Base-by-base conservation (phyloP, 2,113 vertebrate species). In the Scomber scombrus region DNA sequence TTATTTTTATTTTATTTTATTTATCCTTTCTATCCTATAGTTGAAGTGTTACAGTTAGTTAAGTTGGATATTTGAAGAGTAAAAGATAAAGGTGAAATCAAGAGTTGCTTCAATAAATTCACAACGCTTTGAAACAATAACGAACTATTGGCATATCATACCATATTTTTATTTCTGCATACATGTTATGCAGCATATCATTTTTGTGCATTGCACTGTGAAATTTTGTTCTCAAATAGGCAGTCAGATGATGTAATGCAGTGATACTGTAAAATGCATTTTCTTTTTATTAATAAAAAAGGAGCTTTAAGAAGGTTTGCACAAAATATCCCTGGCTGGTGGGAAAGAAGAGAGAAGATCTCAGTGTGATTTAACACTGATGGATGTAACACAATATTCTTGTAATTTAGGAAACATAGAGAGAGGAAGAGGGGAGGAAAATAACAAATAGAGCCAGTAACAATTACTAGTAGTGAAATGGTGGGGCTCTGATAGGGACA, bases 401-500 rank as follows among this genome's bases (percentile, higher is more conserved):
- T 43, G 67, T 69, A 60, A 77, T 61, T 71, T 75, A 47, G 43
- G 64, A 69, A 75, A 68, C 67, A 67, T 34, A n/a, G 50, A 72
- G 2, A 78, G 47, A 75, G 19, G 60, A 57, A 11, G 45, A 70
- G 21, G 14, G 23, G 5, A 4, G 47, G 21, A 29, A 63, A 50
- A 23, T 46, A 78, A 70, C 62, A 49, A 79, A 67, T 46, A 68
- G 54, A 56, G 11, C 34, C 26, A 19, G 12, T 19, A 46, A 51
- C 66, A 78, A 19, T 61, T 34, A 51, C 5, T 62, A 16, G 57
- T 31, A 56, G 47, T 67, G 62, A 78, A 85, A 77, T 67, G 55
- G 51, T 45, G 45, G 80, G 88, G 64, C 85, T 78, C 74, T 69
- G 65, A 62, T 31, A 10, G 69, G 76, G 65, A 76, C 52, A 78